Evolutionary conservation across 2,888 invertebrate genomes (phyloP), one percentile per base, ranked within the genome.

Genomic region (Abrostola tripartita): DNA sequence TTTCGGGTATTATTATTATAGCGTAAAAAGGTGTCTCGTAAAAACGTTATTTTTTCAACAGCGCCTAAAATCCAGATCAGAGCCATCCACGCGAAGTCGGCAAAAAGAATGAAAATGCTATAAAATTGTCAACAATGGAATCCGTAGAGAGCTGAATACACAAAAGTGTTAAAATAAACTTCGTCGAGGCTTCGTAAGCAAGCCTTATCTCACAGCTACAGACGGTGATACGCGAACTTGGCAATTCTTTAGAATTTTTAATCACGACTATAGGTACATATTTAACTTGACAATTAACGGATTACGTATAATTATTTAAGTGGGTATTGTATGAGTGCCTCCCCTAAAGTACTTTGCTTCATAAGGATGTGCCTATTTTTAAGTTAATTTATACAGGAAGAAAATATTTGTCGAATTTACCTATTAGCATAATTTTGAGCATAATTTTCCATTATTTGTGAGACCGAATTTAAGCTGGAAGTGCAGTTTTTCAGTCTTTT

Each of bases 141-240:
- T 72, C 76, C 74, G 73, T 67, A 70, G 79, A 81, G 71, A 76
- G 77, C 79, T 74, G 79, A 82, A 83, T 82, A 81, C 74, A 86
- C 85, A 86, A 83, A 85, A 86, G 82, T 81, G 84, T 83, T 79
- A 78, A 78, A 84, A 81, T 82, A 86, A 84, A 81, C 79, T 77
- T 24, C 24, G 24, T 2, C 24, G 68, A 63, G 69, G 71, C 74
- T 83, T 83, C 85, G 87, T 88, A 88, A 90, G 90, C 88, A 89
- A 83, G 76, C 80, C 85, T 90, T 91, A 91, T 91, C 91, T 81
- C 81, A 78, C 68, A 71, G 74, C 78, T 68, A 79, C 91, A 90
- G 89, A 81, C 88, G 81, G 80, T 82, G 81, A 88, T 87, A 85
- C 76, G 78, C 81, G 61, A 77, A 78, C 82, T 81, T 80, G 75